A percentile compares a stretch with the other conserved stretches of the same genome.
These are phyloP conservation scores for Petrosia ficiformis DNA, from an alignment of 37 sponge, comb jelly and placozoan species.

Conservation along the genomic window DNA sequence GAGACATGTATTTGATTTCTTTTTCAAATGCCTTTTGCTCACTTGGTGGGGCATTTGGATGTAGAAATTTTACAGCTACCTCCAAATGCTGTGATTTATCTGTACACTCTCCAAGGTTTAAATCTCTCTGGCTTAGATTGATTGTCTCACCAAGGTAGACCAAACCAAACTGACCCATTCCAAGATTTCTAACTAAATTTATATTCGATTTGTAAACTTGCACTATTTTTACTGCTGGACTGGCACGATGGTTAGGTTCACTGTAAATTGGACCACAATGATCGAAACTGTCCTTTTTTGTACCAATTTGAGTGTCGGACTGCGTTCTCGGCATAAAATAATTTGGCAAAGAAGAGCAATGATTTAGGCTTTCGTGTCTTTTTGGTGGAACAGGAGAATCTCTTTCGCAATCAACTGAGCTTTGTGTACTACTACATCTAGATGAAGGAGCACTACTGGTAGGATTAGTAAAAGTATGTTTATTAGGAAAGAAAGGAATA, in stretches of 20 bases:
- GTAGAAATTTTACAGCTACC: constrained; percentile 61
- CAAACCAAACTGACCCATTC: constrained; percentile 66
- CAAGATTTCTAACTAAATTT: constrained; percentile 27
- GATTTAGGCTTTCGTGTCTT: too few relatives aligned
- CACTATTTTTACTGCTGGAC: not conserved
- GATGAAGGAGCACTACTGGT: not conserved
- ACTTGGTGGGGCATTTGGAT: not conserved
- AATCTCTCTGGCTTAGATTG: constrained; percentile 26
- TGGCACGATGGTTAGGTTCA: not conserved
- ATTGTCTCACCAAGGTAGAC: constrained; percentile 48
- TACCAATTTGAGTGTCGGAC: not conserved
- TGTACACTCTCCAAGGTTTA: not conserved
- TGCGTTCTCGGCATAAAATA: not conserved
- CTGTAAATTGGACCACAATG: not conserved
- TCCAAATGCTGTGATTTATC: constrained; percentile 2
- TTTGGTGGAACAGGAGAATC: not conserved
- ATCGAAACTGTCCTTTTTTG: not conserved
- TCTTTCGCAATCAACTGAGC: too few relatives aligned
- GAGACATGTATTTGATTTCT: constrained; percentile 58
- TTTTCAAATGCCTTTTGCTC: constrained; percentile 42
- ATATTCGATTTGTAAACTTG: constrained; percentile 24
- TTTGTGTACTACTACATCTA: too few relatives aligned
- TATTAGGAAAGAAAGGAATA: not conserved
- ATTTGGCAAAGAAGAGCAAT: not conserved
- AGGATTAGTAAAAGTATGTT: not conserved